phyloP scores from a whole-genome alignment of 2,797 vertebrate genomes.

The Passerculus sandwichensis region DNA sequence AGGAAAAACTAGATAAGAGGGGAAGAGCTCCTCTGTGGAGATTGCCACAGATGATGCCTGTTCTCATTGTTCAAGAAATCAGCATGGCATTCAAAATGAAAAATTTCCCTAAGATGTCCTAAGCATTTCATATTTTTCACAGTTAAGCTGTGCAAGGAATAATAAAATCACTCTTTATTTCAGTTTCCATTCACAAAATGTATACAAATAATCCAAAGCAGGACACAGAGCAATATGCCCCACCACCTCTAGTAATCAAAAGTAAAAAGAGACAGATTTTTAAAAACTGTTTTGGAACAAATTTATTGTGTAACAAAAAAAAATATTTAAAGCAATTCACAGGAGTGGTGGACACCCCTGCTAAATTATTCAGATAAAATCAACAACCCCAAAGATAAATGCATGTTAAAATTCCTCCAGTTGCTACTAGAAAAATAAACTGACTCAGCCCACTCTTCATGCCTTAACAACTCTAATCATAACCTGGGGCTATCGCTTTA shows the following conservation, averaged over 20 bases:
- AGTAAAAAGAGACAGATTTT: neutral
- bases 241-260: neutral
- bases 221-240: neutral
- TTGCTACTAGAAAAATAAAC: constrained; percentile 4
- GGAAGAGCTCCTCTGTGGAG: constrained; percentile 3
- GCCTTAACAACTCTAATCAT: neutral
- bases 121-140: neutral
- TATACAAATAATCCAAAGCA: neutral
- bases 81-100: neutral
- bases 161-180: neutral
- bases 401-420: neutral
- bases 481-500: neutral
- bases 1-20: constrained; percentile 48
- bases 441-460: neutral
- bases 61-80: neutral
- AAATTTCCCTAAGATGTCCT: neutral
- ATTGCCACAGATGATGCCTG: neutral
- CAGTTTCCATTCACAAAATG: neutral
- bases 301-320: neutral
- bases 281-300: neutral
- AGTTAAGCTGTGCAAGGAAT: neutral
- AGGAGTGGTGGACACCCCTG: neutral
- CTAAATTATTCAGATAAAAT: neutral
- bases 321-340: neutral
- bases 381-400: neutral